phyloP scores from a whole-genome alignment of 2,113 vertebrate genomes.

The Ochotona princeps region DNA sequence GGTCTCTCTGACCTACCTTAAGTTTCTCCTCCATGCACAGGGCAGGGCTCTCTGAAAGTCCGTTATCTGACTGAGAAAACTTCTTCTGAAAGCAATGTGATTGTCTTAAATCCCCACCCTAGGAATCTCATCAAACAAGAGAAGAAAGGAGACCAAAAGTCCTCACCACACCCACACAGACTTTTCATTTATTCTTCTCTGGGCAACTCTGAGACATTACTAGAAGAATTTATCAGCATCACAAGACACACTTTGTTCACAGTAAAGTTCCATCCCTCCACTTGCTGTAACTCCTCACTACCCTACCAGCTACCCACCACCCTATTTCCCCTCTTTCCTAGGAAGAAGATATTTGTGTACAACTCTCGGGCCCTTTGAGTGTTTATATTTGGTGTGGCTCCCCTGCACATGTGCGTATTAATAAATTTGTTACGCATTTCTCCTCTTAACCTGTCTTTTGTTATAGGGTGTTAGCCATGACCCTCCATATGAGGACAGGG shows the following conservation, averaged over 20 bases:
- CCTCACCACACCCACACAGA: background rate
- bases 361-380: background rate
- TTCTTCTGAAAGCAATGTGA: constrained; percentile 33
- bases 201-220: constrained; percentile 5
- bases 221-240: background rate
- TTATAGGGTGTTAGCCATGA: background rate
- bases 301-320: background rate
- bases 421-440: background rate
- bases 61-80: constrained; percentile 40
- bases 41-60: background rate
- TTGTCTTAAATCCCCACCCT: constrained; percentile 13
- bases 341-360: background rate
- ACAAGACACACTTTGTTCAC: background rate
- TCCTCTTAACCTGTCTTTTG: background rate
- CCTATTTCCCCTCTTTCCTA: background rate
- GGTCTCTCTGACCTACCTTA: constrained; percentile 3
- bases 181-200: constrained; percentile 27
- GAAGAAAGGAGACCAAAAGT: constrained; percentile 7
- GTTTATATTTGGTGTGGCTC: background rate
- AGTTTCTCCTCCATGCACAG: background rate
- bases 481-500: background rate
- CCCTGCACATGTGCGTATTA: background rate
- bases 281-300: background rate
- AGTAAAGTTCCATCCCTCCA: background rate
- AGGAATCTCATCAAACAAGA: constrained; percentile 27